Base-by-base conservation (phyloP, 2,113 vertebrate species). In the Antennarius striatus region DNA sequence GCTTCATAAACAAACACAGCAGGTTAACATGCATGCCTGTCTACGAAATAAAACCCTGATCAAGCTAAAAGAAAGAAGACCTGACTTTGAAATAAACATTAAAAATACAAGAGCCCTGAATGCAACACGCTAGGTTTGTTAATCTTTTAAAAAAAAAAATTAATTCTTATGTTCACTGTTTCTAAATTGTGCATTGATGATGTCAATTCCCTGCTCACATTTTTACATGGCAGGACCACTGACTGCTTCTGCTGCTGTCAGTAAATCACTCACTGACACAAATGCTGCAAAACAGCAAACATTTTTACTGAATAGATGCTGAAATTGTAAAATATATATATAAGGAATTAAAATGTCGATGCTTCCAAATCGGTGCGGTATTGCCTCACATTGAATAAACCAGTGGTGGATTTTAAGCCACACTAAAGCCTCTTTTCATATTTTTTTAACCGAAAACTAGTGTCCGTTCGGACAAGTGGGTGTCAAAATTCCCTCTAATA, bases 291-390 rank as follows among this genome's bases (percentile, higher is more conserved):
- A 9, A 11, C 48, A 49, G 17, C 48, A 16, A 17, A 49, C 5
- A 16, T 3, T 9, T 17, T 17, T 15, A 8, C n/a, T 1, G n/a
- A 9, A 16, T 49, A n/a, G 15, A 36, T 7, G 32, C 5, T 7
- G 32, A 36, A 36, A 36, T 22, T 22, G 2, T 22, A 22, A 22
- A 22, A 22, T 1, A 22, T 1, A 22, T 22, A 36, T 36, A 36
- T 4, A 36, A 36, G 32, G 32, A 36, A 36, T 36, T 4, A 36
- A 36, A 36, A 36, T 7, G 3, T 4, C 32, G 32, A 36, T 7
- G 78, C 61, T 40, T 64, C 30, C 58, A 63, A 71, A 70, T 65
- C 66, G 75, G 70, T 77, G 74, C 82, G 80, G 75, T 62, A 58
- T 36, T 69, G 39, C 73, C 58, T 58, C 49, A 76, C 9, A 11